These are phyloP conservation scores for Pseudorectes ferrugineus DNA, from an alignment of 2,113 vertebrate species.

Conservation along the genomic window DNA sequence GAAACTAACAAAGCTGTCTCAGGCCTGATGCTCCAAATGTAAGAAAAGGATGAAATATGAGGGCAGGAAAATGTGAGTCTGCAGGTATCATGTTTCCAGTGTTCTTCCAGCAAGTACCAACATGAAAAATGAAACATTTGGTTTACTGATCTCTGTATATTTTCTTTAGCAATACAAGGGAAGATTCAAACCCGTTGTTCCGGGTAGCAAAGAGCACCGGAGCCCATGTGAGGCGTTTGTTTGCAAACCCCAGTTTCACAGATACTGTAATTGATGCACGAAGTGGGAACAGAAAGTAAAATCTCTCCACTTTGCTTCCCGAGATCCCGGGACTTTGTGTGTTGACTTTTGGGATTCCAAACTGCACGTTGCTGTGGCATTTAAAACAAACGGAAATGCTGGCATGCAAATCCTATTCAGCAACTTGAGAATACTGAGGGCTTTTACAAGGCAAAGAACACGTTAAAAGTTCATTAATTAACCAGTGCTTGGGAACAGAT, in stretches of 20 bases:
- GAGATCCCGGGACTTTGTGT: not conserved
- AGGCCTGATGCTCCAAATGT: not conserved
- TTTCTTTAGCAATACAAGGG: not conserved
- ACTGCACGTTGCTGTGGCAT: conserved; percentile 72
- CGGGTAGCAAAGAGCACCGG: not conserved
- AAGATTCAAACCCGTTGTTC: not conserved
- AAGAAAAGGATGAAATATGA: not conserved
- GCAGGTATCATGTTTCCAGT: not conserved
- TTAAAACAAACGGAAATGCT: conserved; percentile 66
- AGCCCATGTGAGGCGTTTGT: not conserved
- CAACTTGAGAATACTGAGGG: conserved; percentile 82
- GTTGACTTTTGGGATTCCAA: conserved; percentile 65
- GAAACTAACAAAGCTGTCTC: not conserved
- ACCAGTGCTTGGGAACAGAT: conserved; percentile 92
- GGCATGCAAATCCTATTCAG: conserved; percentile 81
- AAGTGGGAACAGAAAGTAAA: not conserved
- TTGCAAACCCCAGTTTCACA: not conserved
- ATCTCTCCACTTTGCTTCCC: not conserved
- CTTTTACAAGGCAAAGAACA: conserved; percentile 80
- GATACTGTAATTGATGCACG: not conserved
- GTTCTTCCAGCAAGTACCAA: not conserved
- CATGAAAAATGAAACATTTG: not conserved
- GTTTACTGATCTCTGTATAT: not conserved
- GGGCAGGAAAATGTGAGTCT: not conserved
- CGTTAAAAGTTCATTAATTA: conserved; percentile 97